Percentiles rank a stretch among this genome's conserved stretches.
Evolutionary conservation across 2,888 invertebrate species (phyloP).

Genomic region (Loripinus fragilis): DNA sequence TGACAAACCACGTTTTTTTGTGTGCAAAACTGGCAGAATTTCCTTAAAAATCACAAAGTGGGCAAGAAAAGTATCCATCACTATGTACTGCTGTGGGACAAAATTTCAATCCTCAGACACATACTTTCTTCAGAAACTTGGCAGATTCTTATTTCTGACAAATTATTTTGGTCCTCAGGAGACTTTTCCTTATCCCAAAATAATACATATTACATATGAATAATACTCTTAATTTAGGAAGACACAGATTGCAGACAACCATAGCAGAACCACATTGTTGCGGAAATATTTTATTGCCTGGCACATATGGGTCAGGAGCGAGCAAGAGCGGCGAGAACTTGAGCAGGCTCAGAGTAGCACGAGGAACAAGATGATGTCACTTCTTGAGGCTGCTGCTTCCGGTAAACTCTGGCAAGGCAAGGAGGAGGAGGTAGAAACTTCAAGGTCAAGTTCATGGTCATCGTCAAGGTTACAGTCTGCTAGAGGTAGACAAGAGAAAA

Average conservation of each 20-base stretch:
- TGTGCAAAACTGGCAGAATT: too few relatives aligned
- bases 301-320: constrained; percentile 72
- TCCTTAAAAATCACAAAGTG: too few relatives aligned
- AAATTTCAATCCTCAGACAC: too few relatives aligned
- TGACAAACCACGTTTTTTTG: too few relatives aligned
- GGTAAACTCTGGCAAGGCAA: constrained; percentile 68
- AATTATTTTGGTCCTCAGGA: too few relatives aligned
- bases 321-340: constrained; percentile 69
- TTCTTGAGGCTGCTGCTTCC: constrained; percentile 79
- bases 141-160: too few relatives aligned
- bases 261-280: constrained; percentile 65
- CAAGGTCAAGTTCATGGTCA: constrained; percentile 25
- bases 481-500: constrained; percentile 15
- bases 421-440: constrained; percentile 20
- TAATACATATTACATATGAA: too few relatives aligned
- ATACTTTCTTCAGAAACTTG: too few relatives aligned
- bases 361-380: constrained; percentile 79
- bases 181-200: too few relatives aligned
- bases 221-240: too few relatives aligned
- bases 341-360: constrained; percentile 74
- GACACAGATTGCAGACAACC: constrained; percentile 70
- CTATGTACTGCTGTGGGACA: too few relatives aligned
- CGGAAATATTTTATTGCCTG: constrained; percentile 73
- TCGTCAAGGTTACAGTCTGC: constrained; percentile 14
- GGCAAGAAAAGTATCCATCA: too few relatives aligned